These are phyloP conservation scores for Rutilus rutilus DNA, from an alignment of 2,113 vertebrate genomes.

Conservation along the genomic window DNA sequence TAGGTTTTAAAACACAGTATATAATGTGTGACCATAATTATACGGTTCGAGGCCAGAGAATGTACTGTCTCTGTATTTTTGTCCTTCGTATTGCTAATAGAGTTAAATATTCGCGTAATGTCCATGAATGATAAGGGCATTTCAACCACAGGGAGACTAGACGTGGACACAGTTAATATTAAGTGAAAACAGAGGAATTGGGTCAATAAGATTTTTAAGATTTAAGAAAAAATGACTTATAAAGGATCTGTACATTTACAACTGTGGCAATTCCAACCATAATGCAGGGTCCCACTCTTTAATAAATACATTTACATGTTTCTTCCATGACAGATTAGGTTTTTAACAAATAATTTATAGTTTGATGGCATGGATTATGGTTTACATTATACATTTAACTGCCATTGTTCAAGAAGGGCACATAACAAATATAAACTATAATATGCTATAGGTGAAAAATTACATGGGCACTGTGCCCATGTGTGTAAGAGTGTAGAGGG, in stretches of 20 bases:
- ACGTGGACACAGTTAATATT: not conserved
- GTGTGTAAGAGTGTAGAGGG: too few species aligned
- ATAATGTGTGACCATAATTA: not conserved
- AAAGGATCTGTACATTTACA: not conserved
- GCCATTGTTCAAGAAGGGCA: not conserved
- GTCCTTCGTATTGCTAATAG: not conserved
- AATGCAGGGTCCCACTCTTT: not conserved
- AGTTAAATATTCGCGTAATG: not conserved
- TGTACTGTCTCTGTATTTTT: not conserved
- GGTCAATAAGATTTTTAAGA: not conserved
- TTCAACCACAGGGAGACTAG: not conserved
- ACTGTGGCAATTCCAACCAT: not conserved
- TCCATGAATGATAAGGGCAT: not conserved
- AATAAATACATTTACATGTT: not conserved
- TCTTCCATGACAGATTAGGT: not conserved
- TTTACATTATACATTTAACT: not conserved
- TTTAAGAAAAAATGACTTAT: not conserved
- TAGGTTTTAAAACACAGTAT: not conserved
- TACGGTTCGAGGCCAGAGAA: constrained; percentile 4
- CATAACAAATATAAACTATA: not conserved
- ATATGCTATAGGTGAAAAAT: not conserved
- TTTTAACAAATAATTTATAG: not conserved
- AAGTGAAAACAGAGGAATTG: not conserved
- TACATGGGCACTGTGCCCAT: too few species aligned
- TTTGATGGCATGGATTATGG: not conserved